Evolutionary conservation across 2,888 invertebrate species (phyloP), one percentile per base, ranked within the genome.

Genomic region (Agonopterix alstromeriana): DNA sequence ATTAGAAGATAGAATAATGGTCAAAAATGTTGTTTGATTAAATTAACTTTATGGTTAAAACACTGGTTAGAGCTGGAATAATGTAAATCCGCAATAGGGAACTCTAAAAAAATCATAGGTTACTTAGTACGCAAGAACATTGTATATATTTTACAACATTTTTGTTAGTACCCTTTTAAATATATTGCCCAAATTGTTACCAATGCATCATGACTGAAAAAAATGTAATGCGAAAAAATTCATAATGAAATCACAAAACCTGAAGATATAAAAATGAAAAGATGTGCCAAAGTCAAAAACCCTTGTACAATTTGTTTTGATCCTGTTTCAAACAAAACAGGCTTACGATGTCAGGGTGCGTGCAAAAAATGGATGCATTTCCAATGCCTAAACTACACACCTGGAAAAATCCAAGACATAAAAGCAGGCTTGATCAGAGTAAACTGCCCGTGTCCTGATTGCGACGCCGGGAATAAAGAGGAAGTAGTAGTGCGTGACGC

Each of bases 291-390:
- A 59, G 65, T 68, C 2, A 78, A 77, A 53, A 74, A 76, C 43
- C 69, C 72, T 10, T 82, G 82, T 52, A 79, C 73, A 60, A 65
- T 77, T 14, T 82, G 81, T 52, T 57, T 58, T 3, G 47, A 64
- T 17, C 35, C 60, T 7, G 80, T 80, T 2, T 62, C 49, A 7
- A 56, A 57, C 3, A 78, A 66, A 42, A 78, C 54, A 2, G 81
- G 81, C 0, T 35, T 79, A n/a, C 77, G 72, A 52, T 82, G 81
- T 52, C 61, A 71, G 50, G 82, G 81, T 0, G 73, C 70, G 14
- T 82, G 81, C 48, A 63, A 63, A 38, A 76, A 67, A 58, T 82
- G 82, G 82, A 69, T 66, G 0, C 81, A 82, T 54, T 82, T 41
- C 56, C 61, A 62, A 41, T 82, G 81, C 49, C 50, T 81, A 0